A percentile compares a stretch with the other conserved stretches of the same genome.
Conservation (phyloP, 2,888 invertebrate species). For the Ligdia adustata region DNA sequence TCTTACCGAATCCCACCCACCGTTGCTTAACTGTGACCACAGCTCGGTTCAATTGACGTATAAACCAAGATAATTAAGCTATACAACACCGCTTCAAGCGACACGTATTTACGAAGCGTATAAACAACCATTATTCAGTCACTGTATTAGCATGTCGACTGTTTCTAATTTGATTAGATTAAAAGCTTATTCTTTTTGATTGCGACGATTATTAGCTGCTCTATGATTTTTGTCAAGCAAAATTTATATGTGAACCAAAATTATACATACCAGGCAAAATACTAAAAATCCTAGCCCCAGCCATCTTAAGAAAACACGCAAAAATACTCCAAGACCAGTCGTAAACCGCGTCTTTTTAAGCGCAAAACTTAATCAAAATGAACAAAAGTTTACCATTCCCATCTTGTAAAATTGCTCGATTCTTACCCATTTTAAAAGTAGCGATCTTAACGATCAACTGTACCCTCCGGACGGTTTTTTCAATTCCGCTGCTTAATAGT, state of each 20-base stretch:
- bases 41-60: slow-evolving; percentile 51
- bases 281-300: no score
- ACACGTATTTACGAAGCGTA: slow-evolving; percentile 21
- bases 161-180: slow-evolving; percentile 22
- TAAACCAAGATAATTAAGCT: slow-evolving; percentile 58
- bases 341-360: slow-evolving; percentile 18
- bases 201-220: no score
- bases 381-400: slow-evolving; percentile 32
- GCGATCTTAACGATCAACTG: slow-evolving; percentile 23
- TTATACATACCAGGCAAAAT: no score
- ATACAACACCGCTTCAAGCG: slow-evolving; percentile 38
- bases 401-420: slow-evolving; percentile 30
- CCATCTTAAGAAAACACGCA: no score
- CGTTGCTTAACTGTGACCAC: slow-evolving; percentile 26
- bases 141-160: slow-evolving; percentile 15
- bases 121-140: slow-evolving; percentile 23
- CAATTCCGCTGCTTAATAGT: slow-evolving; percentile 37
- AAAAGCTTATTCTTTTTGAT: no score
- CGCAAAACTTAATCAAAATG: slow-evolving; percentile 34
- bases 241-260: no score
- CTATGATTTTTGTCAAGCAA: no score
- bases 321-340: neutral
- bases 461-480: slow-evolving; percentile 30
- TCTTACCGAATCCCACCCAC: no score
- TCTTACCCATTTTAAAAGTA: slow-evolving; percentile 30